Conservation (phyloP, 2,888 invertebrate species). For the Caenorhabditis uteleia region DNA sequence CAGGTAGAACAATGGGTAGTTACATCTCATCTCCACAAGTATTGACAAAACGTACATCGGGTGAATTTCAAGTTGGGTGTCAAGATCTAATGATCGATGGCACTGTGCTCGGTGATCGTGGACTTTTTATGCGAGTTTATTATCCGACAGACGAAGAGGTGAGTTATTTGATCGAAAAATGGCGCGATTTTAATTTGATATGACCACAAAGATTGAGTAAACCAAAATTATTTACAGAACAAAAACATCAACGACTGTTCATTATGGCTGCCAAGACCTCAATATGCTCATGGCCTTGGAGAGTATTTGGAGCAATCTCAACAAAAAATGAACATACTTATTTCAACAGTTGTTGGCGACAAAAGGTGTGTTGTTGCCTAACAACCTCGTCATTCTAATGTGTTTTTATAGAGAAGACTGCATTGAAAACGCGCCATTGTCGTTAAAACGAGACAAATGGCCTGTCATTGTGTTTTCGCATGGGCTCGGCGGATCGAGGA, state of each 20-base stretch:
- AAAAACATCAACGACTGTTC: no score
- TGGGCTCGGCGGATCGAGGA: constrained; percentile 76
- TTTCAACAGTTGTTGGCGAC: constrained; percentile 64
- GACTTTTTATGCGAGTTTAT: constrained; percentile 75
- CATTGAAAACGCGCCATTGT: constrained; percentile 34
- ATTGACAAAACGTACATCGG: constrained; percentile 34
- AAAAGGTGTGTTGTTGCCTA: constrained; percentile 31
- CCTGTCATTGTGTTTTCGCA: constrained; percentile 78
- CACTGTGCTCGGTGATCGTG: constrained; percentile 70
- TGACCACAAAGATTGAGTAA: no score
- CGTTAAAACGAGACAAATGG: constrained; percentile 29
- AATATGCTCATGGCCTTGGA: constrained; percentile 74
- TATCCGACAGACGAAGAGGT: constrained; percentile 74
- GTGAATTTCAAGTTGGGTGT: constrained; percentile 72
- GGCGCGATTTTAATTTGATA: no score
- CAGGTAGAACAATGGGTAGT: constrained; percentile 40
- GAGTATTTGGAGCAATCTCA: constrained; percentile 69
- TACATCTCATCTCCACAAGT: constrained; percentile 39
- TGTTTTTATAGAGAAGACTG: constrained; percentile 31
- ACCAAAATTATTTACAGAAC: no score
- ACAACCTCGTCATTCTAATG: not conserved
- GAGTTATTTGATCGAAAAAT: no score
- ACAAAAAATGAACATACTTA: constrained; percentile 58
- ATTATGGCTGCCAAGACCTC: constrained; percentile 74
- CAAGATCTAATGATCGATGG: constrained; percentile 75